Base-by-base conservation (phyloP, 2,888 invertebrate species). In the Drosophila glabriapex region DNA sequence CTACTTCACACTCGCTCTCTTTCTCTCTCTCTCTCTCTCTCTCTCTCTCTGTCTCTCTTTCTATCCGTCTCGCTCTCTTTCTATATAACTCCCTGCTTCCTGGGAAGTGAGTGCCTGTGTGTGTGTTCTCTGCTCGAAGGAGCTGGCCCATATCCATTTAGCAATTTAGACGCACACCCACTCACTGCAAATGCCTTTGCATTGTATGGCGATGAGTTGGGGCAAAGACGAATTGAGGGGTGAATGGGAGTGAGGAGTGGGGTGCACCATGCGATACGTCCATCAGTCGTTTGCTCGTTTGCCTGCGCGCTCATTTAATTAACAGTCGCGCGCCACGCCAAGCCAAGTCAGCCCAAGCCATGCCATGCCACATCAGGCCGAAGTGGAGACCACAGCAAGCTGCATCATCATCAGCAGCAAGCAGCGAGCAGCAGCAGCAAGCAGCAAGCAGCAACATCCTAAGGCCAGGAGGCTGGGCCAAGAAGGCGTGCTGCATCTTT, bases 261-360 rank as follows among this genome's bases (percentile, higher is more conserved):
- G 37, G 31, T 49, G 72, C 68, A 59, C 67, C 77, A 71, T 90
- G 73, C 78, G 90, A 90, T 85, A 75, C 82, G 88, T 89, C 90
- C 91, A 83, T 91, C 91, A 85, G 91, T 91, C 90, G 87, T 91
- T 91, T 85, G 90, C 91, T 87, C 91, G 90, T 88, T 91, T 90
- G 91, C 91, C 85, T 90, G 90, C 86, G 87, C 91, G 87, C 91
- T 91, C 91, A 89, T 89, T 90, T 90, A 92, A 91, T 91, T 91
- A 90, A 90, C 90, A 90, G 92, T 82, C 92, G 90, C 89, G 88
- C 82, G 91, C 85, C 85, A 86, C 88, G 85, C 89, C 89, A 82
- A 22, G 67, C 62, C 55, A 55, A 46, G 46, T 50, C 66, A 64
- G 43, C 46, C 29, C 78, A 31, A 46, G 25, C 46, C 46, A 25